These are phyloP conservation scores for Strix uralensis DNA, from an alignment of 2,113 vertebrate genomes.

Conservation along the genomic window DNA sequence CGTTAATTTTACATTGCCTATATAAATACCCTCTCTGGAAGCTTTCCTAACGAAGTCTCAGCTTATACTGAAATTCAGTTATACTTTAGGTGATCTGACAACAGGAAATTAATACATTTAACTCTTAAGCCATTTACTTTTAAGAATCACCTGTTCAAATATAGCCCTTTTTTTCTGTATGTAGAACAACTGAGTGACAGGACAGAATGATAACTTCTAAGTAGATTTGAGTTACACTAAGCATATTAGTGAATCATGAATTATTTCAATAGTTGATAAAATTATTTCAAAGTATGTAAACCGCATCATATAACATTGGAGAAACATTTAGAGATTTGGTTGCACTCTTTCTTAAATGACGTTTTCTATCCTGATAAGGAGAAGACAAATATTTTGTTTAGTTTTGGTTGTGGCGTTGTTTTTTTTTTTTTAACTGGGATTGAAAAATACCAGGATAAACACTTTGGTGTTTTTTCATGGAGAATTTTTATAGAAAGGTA, in stretches of 20 bases:
- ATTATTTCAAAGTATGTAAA: neutral
- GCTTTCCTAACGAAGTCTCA: slow-evolving; percentile 16
- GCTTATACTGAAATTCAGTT: slow-evolving; percentile 27
- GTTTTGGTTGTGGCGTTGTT: neutral
- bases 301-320: neutral
- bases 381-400: neutral
- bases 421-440: neutral
- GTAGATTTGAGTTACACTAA: neutral
- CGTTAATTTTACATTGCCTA: neutral
- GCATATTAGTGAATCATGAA: neutral
- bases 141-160: neutral
- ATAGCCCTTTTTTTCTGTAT: neutral
- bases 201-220: neutral
- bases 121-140: neutral
- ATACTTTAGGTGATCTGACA: neutral
- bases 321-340: neutral
- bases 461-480: neutral
- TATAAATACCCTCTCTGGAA: neutral
- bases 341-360: neutral
- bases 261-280: neutral
- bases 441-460: neutral
- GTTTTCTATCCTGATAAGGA: neutral
- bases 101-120: slow-evolving; percentile 9
- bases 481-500: neutral
- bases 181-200: neutral